Conservation (phyloP, 1,140 invertebrate genomes). For the Drosophila burlai region DNA sequence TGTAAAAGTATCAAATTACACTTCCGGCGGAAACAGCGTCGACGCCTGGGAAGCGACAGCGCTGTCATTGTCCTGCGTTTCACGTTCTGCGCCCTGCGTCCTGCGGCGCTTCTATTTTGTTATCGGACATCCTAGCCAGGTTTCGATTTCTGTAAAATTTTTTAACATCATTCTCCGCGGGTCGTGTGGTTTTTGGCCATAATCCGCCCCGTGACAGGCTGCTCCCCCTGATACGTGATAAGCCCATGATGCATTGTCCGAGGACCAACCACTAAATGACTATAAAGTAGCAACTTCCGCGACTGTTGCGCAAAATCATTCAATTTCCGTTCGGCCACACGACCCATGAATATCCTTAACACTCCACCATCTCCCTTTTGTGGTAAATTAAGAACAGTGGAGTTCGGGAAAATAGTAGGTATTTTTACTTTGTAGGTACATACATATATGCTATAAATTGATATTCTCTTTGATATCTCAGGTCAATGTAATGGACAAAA, state of each 20-base stretch:
- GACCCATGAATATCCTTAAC: conserved; percentile 44
- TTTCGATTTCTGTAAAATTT: conserved; percentile 69
- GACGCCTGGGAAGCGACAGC: conserved; percentile 54
- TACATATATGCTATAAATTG: too few species aligned
- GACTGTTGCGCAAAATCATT: conserved; percentile 84
- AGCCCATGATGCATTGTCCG: conserved; percentile 67
- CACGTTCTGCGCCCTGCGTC: neutral
- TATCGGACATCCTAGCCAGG: conserved; percentile 76
- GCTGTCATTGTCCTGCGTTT: conserved; percentile 46
- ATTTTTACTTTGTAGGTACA: neutral
- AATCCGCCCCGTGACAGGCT: conserved; percentile 66
- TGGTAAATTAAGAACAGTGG: neutral
- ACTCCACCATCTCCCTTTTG: conserved; percentile 5
- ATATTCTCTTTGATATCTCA: too few species aligned
- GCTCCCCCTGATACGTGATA: conserved; percentile 42
- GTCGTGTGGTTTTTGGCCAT: conserved; percentile 44
- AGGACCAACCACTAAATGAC: conserved; percentile 83
- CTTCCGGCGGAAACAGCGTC: conserved; percentile 80
- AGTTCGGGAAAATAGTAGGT: neutral
- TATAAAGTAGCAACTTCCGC: conserved; percentile 84
- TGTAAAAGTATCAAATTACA: conserved; percentile 84
- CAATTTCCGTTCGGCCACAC: conserved; percentile 82
- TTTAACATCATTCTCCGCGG: conserved; percentile 23
- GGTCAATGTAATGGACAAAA: too few species aligned
- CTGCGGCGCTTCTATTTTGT: conserved; percentile 71